These are phyloP conservation scores for Operophtera brumata DNA, from an alignment of 2,888 invertebrate genomes.

Conservation along the genomic window DNA sequence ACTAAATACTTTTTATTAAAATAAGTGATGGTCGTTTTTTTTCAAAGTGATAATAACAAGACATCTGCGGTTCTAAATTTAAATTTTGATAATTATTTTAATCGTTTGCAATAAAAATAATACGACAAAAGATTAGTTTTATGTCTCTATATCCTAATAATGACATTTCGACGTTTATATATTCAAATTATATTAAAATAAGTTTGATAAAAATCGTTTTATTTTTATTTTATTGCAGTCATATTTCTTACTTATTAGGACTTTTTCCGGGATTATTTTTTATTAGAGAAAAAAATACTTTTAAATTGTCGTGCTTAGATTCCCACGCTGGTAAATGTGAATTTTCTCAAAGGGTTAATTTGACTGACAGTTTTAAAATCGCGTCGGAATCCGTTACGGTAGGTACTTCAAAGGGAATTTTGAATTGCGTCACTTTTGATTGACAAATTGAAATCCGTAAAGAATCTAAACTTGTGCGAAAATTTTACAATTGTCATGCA, in stretches of 20 bases:
- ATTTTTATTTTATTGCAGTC: not conserved
- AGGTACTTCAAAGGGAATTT: constrained; percentile 54
- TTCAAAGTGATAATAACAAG: constrained; percentile 30
- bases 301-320: constrained; percentile 7
- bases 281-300: no score
- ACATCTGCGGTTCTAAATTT: constrained; percentile 59
- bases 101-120: constrained; percentile 33
- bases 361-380: constrained; percentile 72
- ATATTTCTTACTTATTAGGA: not conserved
- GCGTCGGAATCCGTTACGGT: constrained; percentile 66
- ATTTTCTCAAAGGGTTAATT: constrained; percentile 62
- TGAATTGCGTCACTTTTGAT: constrained; percentile 66
- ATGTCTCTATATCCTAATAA: constrained; percentile 18
- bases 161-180: not conserved
- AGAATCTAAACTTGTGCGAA: constrained; percentile 72
- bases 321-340: constrained; percentile 55
- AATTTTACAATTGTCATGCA: constrained; percentile 32
- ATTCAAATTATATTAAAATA: not conserved
- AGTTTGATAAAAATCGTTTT: not conserved
- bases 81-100: constrained; percentile 29
- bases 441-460: constrained; percentile 70
- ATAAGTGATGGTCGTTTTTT: constrained; percentile 31
- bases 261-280: no score
- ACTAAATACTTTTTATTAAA: constrained; percentile 51
- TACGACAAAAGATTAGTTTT: constrained; percentile 25